Conservation (phyloP, 2,797 vertebrate genomes). For the Poecilia picta region DNA sequence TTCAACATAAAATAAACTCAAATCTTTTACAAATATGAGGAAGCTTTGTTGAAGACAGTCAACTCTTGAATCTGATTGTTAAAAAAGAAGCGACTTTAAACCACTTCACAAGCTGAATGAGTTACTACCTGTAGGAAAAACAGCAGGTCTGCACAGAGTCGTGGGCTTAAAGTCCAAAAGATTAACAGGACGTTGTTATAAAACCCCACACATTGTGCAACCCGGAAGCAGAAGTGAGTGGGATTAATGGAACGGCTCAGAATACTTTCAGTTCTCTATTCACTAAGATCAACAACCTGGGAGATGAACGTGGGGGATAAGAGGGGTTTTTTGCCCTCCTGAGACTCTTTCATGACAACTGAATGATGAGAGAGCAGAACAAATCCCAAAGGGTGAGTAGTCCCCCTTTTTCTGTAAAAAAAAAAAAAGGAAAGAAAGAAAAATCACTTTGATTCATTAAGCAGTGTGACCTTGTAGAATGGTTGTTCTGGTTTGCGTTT, state of each 20-base stretch:
- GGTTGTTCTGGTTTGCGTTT: not conserved
- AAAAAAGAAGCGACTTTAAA: not conserved
- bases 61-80: not conserved
- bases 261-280: conserved; percentile 63
- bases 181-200: not conserved
- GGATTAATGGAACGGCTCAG: conserved; percentile 12
- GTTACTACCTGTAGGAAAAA: not conserved
- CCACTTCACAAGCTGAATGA: no score
- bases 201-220: not conserved
- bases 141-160: not conserved
- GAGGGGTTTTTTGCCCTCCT: conserved; percentile 13
- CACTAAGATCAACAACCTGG: not conserved
- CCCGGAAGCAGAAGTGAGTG: conserved; percentile 56
- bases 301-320: conserved; percentile 23
- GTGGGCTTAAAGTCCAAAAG: not conserved
- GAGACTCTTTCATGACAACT: not conserved
- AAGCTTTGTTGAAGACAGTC: not conserved
- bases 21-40: not conserved
- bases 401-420: conserved; percentile 4
- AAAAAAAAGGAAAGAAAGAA: not conserved
- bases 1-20: not conserved
- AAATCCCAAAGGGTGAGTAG: conserved; percentile 50
- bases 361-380: conserved; percentile 40
- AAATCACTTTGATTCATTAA: not conserved
- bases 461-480: not conserved